These are phyloP conservation scores for Syrrhaptes paradoxus DNA, from an alignment of 2,113 vertebrate genomes.

Conservation along the genomic window DNA sequence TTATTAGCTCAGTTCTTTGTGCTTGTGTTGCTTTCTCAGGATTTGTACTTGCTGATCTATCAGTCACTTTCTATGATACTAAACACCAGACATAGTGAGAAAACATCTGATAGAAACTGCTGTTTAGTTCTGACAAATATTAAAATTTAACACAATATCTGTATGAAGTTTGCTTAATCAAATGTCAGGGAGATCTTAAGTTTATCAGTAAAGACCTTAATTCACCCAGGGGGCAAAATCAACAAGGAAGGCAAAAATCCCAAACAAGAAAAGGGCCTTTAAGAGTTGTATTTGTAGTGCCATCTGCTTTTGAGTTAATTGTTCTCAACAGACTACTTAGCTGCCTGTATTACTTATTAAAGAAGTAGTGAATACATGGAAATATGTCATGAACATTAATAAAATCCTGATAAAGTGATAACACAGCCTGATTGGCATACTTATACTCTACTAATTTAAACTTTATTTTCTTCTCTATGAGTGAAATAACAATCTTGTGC, in stretches of 20 bases:
- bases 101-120: constrained; percentile 13
- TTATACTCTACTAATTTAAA: background rate
- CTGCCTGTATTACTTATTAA: constrained; percentile 27
- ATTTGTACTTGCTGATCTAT: background rate
- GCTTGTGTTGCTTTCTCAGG: background rate
- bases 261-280: constrained; percentile 6
- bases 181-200: constrained; percentile 58
- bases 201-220: constrained; percentile 52
- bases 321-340: constrained; percentile 44
- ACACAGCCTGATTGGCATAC: background rate
- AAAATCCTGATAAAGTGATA: background rate
- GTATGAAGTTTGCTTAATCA: constrained; percentile 64
- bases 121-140: constrained; percentile 32
- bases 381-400: background rate
- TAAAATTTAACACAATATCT: constrained; percentile 42
- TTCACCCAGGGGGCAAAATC: constrained; percentile 40
- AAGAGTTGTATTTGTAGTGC: constrained; percentile 11
- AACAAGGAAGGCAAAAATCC: constrained; percentile 26
- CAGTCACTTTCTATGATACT: background rate
- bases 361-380: background rate
- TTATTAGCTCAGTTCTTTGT: background rate
- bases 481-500: background rate
- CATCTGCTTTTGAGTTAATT: constrained; percentile 62
- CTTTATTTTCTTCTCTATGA: background rate
- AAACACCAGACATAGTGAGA: background rate